Conservation (phyloP, 2,888 invertebrate species). For the Ormyrus nitidulus region DNA sequence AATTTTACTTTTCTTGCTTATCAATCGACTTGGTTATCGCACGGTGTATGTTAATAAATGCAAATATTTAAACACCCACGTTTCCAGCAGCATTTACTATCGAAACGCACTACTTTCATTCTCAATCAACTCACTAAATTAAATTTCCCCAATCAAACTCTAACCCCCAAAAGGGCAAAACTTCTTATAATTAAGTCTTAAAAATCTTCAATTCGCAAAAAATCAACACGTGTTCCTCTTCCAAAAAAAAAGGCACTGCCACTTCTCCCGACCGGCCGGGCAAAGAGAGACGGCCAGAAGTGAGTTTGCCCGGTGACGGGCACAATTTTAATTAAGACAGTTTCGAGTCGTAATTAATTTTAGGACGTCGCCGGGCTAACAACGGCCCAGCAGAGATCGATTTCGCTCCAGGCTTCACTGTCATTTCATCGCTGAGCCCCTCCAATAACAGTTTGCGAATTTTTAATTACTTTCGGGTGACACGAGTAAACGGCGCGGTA, state of each 20-base stretch:
- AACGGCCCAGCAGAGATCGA: constrained; percentile 38
- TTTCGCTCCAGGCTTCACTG: neutral
- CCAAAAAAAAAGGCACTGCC: too few relatives aligned
- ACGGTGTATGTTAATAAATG: too few relatives aligned
- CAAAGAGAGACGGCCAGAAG: constrained; percentile 3
- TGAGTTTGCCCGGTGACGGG: constrained; percentile 61
- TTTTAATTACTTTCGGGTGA: constrained; percentile 56
- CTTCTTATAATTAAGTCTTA: too few relatives aligned
- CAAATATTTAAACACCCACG: too few relatives aligned
- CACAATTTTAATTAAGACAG: constrained; percentile 75
- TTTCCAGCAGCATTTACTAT: too few relatives aligned
- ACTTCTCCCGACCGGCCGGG: neutral
- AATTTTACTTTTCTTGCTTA: too few relatives aligned
- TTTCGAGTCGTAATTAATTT: constrained; percentile 74
- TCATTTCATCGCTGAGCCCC: constrained; percentile 27
- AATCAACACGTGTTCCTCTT: neutral
- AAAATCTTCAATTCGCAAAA: neutral
- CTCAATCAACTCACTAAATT: too few relatives aligned
- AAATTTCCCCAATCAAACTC: too few relatives aligned
- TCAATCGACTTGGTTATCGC: too few relatives aligned
- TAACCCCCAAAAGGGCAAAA: too few relatives aligned
- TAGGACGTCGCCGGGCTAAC: constrained; percentile 64
- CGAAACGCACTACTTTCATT: too few relatives aligned
- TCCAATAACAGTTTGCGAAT: constrained; percentile 62
- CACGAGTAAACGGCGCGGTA: constrained; percentile 18